Base-by-base conservation (phyloP, 2,888 invertebrate species). In the Plemyria rubiginata region DNA sequence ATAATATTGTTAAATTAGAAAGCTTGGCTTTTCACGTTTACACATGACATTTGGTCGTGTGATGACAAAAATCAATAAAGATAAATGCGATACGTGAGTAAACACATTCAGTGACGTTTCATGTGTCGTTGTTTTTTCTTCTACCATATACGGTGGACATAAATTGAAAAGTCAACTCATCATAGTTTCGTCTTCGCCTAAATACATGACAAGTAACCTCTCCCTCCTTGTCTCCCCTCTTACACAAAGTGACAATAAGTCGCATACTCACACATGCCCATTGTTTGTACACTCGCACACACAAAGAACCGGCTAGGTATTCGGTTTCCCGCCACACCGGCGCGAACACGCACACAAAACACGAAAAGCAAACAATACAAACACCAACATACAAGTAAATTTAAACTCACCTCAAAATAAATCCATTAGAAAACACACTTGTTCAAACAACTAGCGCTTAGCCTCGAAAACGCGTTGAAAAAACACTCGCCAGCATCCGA, bases 371-470 rank as follows among this genome's bases (percentile, higher is more conserved):
- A 92, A 92, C 92, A 92, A 92, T 90, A 92, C 90, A 90, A 90
- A 90, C 90, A 92, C 92, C 85, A 87, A 88, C 92, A 92, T 86
- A 87, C 87, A 89, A 90, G 92, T 92, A 92, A 92, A 91, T 91
- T 92, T 92, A 89, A 92, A 92, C 92, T 92, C 92, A 92, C 92
- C 92, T 92, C 90, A 92, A 92, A 92, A 92, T 92, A 92, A 92
- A 92, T 92, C 92, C 92, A 92, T 92, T 92, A 92, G 92, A 92
- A 92, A 92, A 92, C 92, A 92, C 92, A 92, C 91, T 92, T 92
- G 92, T 92, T 92, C 91, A 92, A 92, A 92, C 92, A 92, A 88
- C 90, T 90, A 92, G 87, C 92, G 92, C 90, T 91, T 90, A 92
- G 91, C 92, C 92, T 92, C 92, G 92, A 91, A 92, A 91, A 90